Base-by-base conservation (phyloP, 2,888 invertebrate genomes). In the Sisyra terminalis region DNA sequence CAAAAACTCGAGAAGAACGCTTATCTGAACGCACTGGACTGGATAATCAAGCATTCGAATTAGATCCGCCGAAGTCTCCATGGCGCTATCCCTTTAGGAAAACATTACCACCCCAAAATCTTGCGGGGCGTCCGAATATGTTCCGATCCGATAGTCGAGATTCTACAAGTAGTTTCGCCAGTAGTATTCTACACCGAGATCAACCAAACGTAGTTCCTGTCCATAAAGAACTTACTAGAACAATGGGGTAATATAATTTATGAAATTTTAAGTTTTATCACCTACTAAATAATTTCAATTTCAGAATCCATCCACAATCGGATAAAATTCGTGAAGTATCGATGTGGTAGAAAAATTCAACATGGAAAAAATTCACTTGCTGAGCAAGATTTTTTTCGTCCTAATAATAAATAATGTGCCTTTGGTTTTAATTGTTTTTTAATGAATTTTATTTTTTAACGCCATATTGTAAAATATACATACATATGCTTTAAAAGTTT, bases 41-140 rank as follows among this genome's bases (percentile, higher is more conserved):
- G 3, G 77, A 80, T 49, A 83, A 82, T 55, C 74, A 75, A 42
- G 79, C 70, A 30, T 83, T 75, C 56, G 79, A 80, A 53, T 67
- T 61, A 55, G 75, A 75, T 52, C 67, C 62, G 2, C 78, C 81
- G 1, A 83, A 83, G 58, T 76, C 80, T 24, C 78, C 81, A 1
- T 83, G 82, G 83, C 69, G 77, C 50, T 81, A 81, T 58, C 78
- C 80, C 1, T 66, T 69, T 46, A 58, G 65, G 10, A 55, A 67
- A 3, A 48, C 57, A 2, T 60, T 61, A 35, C 34, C 44, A 11
- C 43, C 46, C 14, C 18, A 37, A 4, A 41, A 50, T 7, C 51
- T 80, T 1, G 66, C 69, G 45, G 58, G 65, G 9, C 55, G 67
- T 2, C 48, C 57, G 2, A 60, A 61, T 38, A 40, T 47, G 39